Conservation (phyloP, 2,888 invertebrate genomes). For the Patella caerulea region DNA sequence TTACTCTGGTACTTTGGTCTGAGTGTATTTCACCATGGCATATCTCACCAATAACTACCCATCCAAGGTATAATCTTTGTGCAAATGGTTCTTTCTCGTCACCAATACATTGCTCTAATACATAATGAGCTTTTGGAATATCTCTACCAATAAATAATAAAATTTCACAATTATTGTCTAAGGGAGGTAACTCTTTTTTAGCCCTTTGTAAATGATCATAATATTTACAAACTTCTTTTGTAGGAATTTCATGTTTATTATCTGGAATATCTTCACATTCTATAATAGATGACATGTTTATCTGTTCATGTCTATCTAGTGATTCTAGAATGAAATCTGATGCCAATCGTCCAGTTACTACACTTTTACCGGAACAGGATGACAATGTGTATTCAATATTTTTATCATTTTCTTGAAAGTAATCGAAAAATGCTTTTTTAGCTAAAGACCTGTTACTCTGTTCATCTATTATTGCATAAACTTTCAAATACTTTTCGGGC, state of each 20-base stretch:
- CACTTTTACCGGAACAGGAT: too few species aligned
- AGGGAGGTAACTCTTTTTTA: not conserved
- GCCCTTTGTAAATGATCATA: conserved; percentile 12
- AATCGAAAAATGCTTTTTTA: too few species aligned
- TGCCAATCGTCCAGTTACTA: too few species aligned
- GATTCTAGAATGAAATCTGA: conserved; percentile 27
- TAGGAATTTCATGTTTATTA: conserved; percentile 32
- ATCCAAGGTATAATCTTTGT: conserved; percentile 4
- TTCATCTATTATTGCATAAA: too few species aligned
- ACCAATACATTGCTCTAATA: not conserved
- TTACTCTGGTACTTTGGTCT: conserved; percentile 10
- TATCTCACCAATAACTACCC: not conserved
- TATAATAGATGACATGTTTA: conserved; percentile 24
- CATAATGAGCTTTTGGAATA: conserved; percentile 10
- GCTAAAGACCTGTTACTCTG: too few species aligned
- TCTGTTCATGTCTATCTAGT: conserved; percentile 9
- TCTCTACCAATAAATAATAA: conserved; percentile 14
- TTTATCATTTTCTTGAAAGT: too few species aligned
- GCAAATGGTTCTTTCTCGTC: not conserved
- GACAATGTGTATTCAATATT: too few species aligned
- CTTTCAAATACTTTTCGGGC: too few species aligned
- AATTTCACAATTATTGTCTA: not conserved
- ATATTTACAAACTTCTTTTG: conserved; percentile 18
- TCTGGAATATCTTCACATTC: conserved; percentile 34
- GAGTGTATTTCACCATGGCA: conserved; percentile 5